phyloP scores from a whole-genome alignment of 2,888 invertebrate genomes.

The Lymantria monacha region DNA sequence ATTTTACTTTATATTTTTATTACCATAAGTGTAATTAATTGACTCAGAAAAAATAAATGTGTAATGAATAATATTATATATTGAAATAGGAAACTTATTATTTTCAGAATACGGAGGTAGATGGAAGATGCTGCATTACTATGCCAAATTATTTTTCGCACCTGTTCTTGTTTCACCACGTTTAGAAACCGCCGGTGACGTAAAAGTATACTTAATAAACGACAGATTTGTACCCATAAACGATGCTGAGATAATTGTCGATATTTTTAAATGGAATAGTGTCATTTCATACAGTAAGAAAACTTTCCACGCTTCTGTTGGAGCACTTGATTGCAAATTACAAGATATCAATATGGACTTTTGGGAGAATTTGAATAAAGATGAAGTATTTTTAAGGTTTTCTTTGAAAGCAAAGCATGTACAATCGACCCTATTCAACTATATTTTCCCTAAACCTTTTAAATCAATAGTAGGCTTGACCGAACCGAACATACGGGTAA shows the following conservation, averaged over 20 bases:
- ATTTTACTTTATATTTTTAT: no score
- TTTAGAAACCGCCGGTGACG: conserved; percentile 66
- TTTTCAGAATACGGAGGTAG: conserved; percentile 86
- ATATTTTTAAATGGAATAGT: conserved; percentile 82
- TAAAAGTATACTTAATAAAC: conserved; percentile 85
- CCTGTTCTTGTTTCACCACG: conserved; percentile 87
- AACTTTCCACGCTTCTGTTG: conserved; percentile 43
- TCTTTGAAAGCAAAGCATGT: conserved; percentile 73
- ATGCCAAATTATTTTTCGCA: conserved; percentile 91
- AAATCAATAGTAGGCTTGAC: conserved; percentile 77
- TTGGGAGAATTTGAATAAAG: conserved; percentile 43
- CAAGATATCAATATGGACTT: conserved; percentile 46
- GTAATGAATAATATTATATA: no score
- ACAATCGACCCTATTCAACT: conserved; percentile 83
- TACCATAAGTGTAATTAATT: no score
- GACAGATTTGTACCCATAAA: conserved; percentile 77
- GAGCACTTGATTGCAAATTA: conserved; percentile 49
- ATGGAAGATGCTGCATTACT: conserved; percentile 96
- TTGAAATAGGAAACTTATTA: background rate
- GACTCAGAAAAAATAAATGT: no score
- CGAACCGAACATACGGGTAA: conserved; percentile 82
- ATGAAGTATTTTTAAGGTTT: conserved; percentile 67
- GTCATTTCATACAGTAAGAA: conserved; percentile 58
- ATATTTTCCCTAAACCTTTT: conserved; percentile 84
- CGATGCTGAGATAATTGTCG: conserved; percentile 77